These are phyloP conservation scores for Saccostrea cuccullata DNA, from an alignment of 1,140 invertebrate genomes.

Conservation along the genomic window DNA sequence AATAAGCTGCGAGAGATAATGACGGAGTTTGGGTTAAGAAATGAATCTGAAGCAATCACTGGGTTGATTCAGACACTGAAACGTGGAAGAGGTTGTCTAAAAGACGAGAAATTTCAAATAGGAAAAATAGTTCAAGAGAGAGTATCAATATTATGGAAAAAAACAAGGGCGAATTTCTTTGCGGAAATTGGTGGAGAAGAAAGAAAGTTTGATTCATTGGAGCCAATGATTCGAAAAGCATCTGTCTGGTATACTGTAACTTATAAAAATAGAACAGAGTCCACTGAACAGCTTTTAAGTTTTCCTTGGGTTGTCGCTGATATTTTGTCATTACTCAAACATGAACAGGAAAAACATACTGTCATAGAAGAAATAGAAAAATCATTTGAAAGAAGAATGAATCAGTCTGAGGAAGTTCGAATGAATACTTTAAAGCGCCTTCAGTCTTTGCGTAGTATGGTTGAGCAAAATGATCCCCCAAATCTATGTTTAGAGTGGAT, in stretches of 20 bases:
- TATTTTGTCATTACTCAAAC: not conserved
- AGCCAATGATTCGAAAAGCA: not conserved
- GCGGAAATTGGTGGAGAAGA: conserved; percentile 40
- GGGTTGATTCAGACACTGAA: conserved; percentile 26
- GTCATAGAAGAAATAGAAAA: no score
- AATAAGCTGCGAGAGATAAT: conserved; percentile 23
- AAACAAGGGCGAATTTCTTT: conserved; percentile 23
- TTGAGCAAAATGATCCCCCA: no score
- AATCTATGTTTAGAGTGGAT: no score
- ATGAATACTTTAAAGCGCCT: not conserved
- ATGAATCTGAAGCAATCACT: conserved; percentile 41
- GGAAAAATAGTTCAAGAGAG: conserved; percentile 12
- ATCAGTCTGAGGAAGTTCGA: not conserved
- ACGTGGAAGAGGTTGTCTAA: not conserved
- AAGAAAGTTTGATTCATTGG: not conserved
- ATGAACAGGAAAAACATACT: no score
- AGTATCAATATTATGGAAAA: not conserved
- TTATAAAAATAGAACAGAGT: not conserved
- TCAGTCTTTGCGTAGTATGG: no score
- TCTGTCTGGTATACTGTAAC: conserved; percentile 37
- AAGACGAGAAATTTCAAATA: conserved; percentile 42
- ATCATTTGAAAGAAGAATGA: not conserved
- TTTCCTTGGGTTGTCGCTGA: conserved; percentile 41
- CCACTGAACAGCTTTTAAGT: not conserved
- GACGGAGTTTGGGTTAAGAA: conserved; percentile 37